A percentile compares a stretch with the other conserved stretches of the same genome.
Evolutionary conservation across 2,797 vertebrate species (phyloP).

Genomic region (Sebastes steindachneri): DNA sequence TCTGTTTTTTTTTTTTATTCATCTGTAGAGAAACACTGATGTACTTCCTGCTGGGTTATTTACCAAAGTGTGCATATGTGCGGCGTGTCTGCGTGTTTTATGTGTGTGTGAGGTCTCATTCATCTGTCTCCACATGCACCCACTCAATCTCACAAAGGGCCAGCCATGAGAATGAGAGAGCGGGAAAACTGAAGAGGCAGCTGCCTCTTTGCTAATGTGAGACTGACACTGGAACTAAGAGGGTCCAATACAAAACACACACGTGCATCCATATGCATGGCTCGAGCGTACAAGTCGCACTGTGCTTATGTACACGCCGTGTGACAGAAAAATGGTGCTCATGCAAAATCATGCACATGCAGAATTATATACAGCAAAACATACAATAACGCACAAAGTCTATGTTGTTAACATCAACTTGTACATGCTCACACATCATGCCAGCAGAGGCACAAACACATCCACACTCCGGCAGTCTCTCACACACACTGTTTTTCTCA

Average conservation of each 20-base stretch:
- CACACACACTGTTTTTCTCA: constrained; percentile 63
- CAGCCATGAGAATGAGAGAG: constrained; percentile 73
- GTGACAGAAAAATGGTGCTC: background rate
- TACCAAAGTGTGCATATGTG: constrained; percentile 68
- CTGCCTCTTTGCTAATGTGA: constrained; percentile 78
- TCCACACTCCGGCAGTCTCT: constrained; percentile 36
- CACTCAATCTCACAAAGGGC: constrained; percentile 79
- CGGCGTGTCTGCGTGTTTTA: constrained; percentile 36
- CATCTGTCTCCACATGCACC: constrained; percentile 82
- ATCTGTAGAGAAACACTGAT: constrained; percentile 77
- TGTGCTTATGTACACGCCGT: background rate
- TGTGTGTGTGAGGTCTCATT: constrained; percentile 73
- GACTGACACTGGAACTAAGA: constrained; percentile 71
- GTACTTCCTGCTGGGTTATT: constrained; percentile 81
- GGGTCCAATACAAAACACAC: constrained; percentile 76
- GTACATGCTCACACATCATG: constrained; percentile 36
- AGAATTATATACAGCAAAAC: constrained; percentile 15
- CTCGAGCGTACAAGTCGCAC: constrained; percentile 15
- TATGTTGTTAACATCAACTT: constrained; percentile 39
- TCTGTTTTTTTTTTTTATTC: constrained; percentile 57
- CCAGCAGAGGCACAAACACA: constrained; percentile 30
- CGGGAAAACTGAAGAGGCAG: constrained; percentile 80
- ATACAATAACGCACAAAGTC: constrained; percentile 22
- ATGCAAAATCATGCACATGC: background rate
- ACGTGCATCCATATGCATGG: constrained; percentile 68